Evolutionary conservation across 37 sponge, comb jelly and placozoan species (phyloP), one percentile per base, ranked within the genome.

Genomic region (Tethya wilhelma): DNA sequence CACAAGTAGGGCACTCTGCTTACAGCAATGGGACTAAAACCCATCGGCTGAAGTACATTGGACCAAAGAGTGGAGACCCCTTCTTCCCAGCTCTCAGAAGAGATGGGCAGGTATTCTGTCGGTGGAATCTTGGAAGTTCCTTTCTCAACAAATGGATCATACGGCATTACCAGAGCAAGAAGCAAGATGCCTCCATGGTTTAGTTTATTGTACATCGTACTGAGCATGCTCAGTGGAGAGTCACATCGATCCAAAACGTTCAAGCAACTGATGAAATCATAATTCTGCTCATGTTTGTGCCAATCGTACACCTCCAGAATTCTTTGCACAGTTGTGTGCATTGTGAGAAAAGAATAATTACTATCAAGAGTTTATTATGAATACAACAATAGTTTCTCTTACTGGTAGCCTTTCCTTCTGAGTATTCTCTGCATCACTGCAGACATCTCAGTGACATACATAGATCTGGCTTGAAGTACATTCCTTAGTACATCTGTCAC

Each of bases 231-330:
- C 55, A 73, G 68, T 53, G 90, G 90, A 4, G n/a, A 12, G 69
- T 87, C 88, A 65, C 88, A 86, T 22, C 90, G 74, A 36, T 90
- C 90, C 71, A 90, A 77, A 25, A 90, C 90, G n/a, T 90, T 90
- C 45, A 90, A 75, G 55, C 78, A 87, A 41, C 71, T 67, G 9
- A 90, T 90, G 57, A 90, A 23, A 49, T 90, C 82, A 44, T 82
- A 90, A n/a, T 32, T 40, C 32, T 19, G 59, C 1, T 30, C 39
- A 20, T 57, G 14, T 17, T 49, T 33, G 25, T 66, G 60, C 90
- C 82, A 87, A 30, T 26, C 23, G 32, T 69, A 40, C 36, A 80
- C 82, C 56, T 80, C 75, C n/a, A 79, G 60, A 30, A 85, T n/a
- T n/a, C n/a, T n/a, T n/a, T n/a, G n/a, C n/a, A n/a, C n/a, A n/a